Percentiles rank a stretch among this genome's conserved stretches.
Conservation (phyloP, 2,888 invertebrate genomes). For the Clanis bilineata region DNA sequence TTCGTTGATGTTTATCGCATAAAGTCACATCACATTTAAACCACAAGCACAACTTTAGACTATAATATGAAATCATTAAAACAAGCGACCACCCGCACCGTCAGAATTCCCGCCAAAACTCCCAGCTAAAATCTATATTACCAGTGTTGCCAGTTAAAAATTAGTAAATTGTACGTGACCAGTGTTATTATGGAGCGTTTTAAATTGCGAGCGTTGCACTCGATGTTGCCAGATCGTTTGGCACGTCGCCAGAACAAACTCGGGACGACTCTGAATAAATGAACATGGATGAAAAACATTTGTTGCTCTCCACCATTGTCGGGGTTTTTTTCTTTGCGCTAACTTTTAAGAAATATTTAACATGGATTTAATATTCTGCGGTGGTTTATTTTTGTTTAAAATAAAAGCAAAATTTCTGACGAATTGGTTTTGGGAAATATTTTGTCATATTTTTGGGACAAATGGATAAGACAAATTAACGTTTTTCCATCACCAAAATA, state of each 20-base stretch:
- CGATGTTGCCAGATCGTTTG: conserved; percentile 43
- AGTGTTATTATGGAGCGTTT: conserved; percentile 21
- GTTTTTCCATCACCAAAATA: no score
- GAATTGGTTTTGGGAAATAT: no score
- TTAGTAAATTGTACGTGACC: conserved; percentile 13
- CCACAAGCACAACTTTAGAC: background rate
- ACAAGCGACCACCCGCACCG: no score
- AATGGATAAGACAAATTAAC: no score
- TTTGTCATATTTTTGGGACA: no score
- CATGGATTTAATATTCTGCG: background rate
- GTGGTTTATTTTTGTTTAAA: background rate
- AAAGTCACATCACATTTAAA: no score
- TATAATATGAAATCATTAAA: background rate
- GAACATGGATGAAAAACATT: conserved; percentile 57
- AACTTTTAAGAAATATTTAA: background rate
- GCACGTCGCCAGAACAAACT: conserved; percentile 40
- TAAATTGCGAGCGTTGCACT: conserved; percentile 36
- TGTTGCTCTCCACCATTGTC: conserved; percentile 46
- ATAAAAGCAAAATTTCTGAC: background rate
- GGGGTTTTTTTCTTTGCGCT: conserved; percentile 1
- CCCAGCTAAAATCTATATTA: no score
- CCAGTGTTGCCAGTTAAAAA: conserved; percentile 9
- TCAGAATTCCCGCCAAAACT: conserved; percentile 8
- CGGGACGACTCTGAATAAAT: conserved; percentile 47
- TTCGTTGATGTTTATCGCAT: no score